Evolutionary conservation across 35 echinoderm and acorn worm species (phyloP), one percentile per base, ranked within the genome.

Genomic region (Apostichopus japonicus): DNA sequence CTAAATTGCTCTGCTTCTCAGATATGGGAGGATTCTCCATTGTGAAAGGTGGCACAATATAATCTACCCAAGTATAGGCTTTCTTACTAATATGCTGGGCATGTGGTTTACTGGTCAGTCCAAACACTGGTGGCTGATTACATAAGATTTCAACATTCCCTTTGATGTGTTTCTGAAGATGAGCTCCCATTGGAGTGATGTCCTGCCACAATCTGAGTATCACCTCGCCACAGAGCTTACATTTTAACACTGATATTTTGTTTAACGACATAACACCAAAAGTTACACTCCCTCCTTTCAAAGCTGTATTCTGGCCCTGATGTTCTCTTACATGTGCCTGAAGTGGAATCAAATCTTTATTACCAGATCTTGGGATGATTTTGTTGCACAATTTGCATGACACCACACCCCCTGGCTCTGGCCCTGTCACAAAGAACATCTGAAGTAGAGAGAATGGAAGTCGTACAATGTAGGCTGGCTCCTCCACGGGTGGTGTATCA

Each of bases 61-160:
- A 94, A 87, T 97, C 96, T 61, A 97, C 91, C 96, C 96, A 97
- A 61, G 94, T 92, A n/a, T 93, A 78, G 17, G 96, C 93, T 75
- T 91, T 91, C 90, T 91, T 91, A 58, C 90, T 91, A n/a, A 91
- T 94, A 86, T 86, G 65, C 61, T 84, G 93, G 67, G 88, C 59
- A 90, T 96, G 79, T 58, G 71, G 52, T 91, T 91, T 91, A 67
- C 53, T 78, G 17, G 90, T 23, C 15, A 79, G 77, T 10, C 76
- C 76, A 91, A 80, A 80, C 54, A 84, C 81, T 1, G 81, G 81
- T 1, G 86, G 86, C 10, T 72, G 86, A 51, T 89, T 67, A 22
- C 86, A 89, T 44, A 65, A 53, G 6, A 89, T 89, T 56, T 89
- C 86, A 67, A 67, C 86, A 16, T 67, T 72, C 57, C 61, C 59